Evolutionary conservation across 1,140 invertebrate species (phyloP).

Genomic region (Chrysomallon squamiferum): DNA sequence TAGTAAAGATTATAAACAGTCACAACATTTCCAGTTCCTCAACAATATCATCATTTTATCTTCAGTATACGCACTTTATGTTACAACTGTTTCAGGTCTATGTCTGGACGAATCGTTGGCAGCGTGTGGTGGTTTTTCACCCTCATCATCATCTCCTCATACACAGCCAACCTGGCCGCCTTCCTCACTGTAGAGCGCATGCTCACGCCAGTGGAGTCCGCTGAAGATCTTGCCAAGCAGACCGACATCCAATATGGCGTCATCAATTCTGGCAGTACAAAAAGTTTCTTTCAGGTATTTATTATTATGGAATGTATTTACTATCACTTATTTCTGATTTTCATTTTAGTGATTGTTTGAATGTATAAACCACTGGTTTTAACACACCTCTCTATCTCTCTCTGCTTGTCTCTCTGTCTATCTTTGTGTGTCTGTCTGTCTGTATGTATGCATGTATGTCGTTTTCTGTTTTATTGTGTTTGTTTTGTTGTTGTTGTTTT

Average conservation of each 20-base stretch:
- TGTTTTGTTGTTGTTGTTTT: no score
- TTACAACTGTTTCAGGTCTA: no score
- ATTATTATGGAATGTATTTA: no score
- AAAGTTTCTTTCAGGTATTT: slow-evolving; percentile 62
- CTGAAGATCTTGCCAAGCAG: slow-evolving; percentile 60
- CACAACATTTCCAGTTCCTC: no score
- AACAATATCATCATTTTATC: no score
- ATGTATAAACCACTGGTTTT: neutral
- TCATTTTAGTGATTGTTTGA: neutral
- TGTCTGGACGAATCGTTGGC: slow-evolving; percentile 61
- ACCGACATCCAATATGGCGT: slow-evolving; percentile 60
- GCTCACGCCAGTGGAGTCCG: slow-evolving; percentile 58
- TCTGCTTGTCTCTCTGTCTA: no score
- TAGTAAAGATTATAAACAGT: no score
- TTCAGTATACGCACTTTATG: no score
- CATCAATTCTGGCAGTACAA: slow-evolving; percentile 50
- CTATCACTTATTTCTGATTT: neutral
- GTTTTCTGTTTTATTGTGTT: no score
- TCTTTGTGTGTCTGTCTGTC: no score
- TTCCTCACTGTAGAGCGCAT: slow-evolving; percentile 61
- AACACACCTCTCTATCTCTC: neutral
- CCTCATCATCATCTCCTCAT: slow-evolving; percentile 62
- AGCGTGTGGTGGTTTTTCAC: slow-evolving; percentile 63
- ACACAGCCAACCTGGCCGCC: slow-evolving; percentile 63
- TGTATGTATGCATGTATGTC: no score